Percentiles rank a stretch among this genome's conserved stretches.
phyloP scores from a whole-genome alignment of 2,113 vertebrate species.

The Peucedramus taeniatus region DNA sequence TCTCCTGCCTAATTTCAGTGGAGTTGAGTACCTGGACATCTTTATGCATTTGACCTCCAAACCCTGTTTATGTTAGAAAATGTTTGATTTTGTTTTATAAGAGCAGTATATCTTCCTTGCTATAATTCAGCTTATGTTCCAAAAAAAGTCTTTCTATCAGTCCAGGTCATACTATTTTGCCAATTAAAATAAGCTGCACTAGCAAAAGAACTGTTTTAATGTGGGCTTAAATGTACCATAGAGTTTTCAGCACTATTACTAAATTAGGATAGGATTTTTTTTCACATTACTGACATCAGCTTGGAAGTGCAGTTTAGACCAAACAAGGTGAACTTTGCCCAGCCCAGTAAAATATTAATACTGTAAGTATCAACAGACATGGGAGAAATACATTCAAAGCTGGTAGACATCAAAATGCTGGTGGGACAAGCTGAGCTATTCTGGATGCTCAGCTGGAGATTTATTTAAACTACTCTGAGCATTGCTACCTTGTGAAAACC shows the following conservation, averaged over 20 bases:
- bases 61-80: not conserved
- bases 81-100: not conserved
- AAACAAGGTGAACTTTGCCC: not conserved
- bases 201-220: not conserved
- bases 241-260: not conserved
- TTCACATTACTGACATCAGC: not conserved
- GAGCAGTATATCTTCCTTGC: not conserved
- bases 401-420: not conserved
- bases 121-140: not conserved
- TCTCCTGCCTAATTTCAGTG: not conserved
- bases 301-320: not conserved
- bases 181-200: not conserved
- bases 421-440: not conserved
- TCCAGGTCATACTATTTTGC: not conserved
- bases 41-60: not conserved
- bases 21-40: not conserved
- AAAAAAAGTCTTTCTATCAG: not conserved
- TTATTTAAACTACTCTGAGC: not conserved
- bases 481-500: not conserved
- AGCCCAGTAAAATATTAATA: not conserved
- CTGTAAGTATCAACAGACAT: not conserved
- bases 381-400: not conserved
- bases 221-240: not conserved
- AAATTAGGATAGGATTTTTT: not conserved
- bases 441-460: not conserved